These are phyloP conservation scores for Lithobates sylvaticus DNA, from an alignment of 2,797 vertebrate genomes.

Conservation along the genomic window DNA sequence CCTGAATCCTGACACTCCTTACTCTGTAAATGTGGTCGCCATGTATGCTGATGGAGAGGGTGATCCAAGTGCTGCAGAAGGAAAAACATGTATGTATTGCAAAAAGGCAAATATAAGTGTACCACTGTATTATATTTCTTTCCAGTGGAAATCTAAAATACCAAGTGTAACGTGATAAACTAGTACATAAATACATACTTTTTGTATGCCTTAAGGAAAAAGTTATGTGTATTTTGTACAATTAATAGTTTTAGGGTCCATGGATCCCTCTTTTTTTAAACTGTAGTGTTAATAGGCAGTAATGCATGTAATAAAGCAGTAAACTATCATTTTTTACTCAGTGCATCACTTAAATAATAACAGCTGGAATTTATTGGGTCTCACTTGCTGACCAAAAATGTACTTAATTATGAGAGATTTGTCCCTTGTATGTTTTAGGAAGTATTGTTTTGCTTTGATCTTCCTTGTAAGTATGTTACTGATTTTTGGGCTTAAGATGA, in stretches of 20 bases:
- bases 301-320: neutral
- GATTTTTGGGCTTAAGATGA: slow-evolving; percentile 8
- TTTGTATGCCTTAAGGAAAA: too few species aligned
- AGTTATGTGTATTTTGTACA: neutral
- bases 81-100: slow-evolving; percentile 86
- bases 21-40: slow-evolving; percentile 84
- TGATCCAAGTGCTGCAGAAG: slow-evolving; percentile 76
- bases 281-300: too few species aligned
- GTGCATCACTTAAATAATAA: neutral
- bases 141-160: too few species aligned
- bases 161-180: too few species aligned
- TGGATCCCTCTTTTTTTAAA: neutral
- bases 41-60: slow-evolving; percentile 90
- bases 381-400: neutral
- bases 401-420: neutral
- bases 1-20: slow-evolving; percentile 89
- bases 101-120: neutral
- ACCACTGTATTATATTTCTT: neutral
- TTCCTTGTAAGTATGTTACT: slow-evolving; percentile 1
- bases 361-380: neutral
- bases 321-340: neutral
- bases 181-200: too few species aligned
- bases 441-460: neutral
- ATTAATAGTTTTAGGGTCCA: neutral
- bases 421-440: neutral